phyloP scores from a whole-genome alignment of 2,888 invertebrate species.

The Campopleginae sp. region DNA sequence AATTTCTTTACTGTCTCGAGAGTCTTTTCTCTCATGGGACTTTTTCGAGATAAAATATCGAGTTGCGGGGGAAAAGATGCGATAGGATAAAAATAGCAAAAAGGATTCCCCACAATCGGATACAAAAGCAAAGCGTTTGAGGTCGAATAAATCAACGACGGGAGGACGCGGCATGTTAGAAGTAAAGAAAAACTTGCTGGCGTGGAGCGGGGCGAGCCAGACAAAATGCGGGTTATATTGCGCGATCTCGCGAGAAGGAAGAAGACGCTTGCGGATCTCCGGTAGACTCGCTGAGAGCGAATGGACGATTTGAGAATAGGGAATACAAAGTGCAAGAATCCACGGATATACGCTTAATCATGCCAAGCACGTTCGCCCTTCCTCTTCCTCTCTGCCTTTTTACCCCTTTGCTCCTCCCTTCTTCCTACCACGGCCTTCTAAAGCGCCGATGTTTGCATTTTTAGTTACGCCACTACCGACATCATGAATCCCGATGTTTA shows the following conservation, averaged over 20 bases:
- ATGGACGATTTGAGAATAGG: constrained; percentile 52
- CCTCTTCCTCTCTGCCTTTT: background rate
- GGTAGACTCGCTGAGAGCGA: constrained; percentile 43
- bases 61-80: too few relatives aligned
- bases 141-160: constrained; percentile 23
- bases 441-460: constrained; percentile 74
- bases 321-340: constrained; percentile 62
- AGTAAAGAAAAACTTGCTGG: constrained; percentile 31
- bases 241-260: constrained; percentile 49
- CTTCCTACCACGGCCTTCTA: constrained; percentile 67
- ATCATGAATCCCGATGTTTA: constrained; percentile 69
- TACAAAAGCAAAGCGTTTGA: constrained; percentile 42
- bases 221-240: constrained; percentile 40
- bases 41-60: background rate
- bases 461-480: constrained; percentile 67
- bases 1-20: background rate
- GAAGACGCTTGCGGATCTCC: constrained; percentile 45
- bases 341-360: constrained; percentile 57
- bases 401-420: constrained; percentile 21
- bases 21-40: background rate
- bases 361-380: constrained; percentile 58
- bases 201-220: constrained; percentile 2
- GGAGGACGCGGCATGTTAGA: constrained; percentile 24
- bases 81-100: background rate
- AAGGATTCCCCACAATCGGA: constrained; percentile 39